Evolutionary conservation across 2,888 invertebrate genomes (phyloP).

Genomic region (Calliscelio sp.): DNA sequence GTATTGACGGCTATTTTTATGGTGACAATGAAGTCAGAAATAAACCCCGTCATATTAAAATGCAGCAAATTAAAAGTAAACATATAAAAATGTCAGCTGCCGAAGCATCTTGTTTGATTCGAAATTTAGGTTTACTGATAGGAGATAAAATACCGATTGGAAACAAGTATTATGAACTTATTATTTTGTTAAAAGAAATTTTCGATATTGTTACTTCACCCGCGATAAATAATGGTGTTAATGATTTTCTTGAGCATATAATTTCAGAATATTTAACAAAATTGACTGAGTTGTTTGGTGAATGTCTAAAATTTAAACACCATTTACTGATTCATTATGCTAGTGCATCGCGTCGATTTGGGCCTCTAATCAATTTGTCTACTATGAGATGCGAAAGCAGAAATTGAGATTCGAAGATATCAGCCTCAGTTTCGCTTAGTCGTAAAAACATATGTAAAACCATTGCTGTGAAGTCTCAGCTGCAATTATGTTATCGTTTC

Average conservation of each 20-base stretch:
- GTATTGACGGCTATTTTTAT: background rate
- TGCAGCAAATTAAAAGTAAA: constrained; percentile 39
- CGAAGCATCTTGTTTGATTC: constrained; percentile 38
- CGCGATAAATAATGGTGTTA: constrained; percentile 31
- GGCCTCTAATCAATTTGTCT: constrained; percentile 59
- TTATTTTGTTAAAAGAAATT: constrained; percentile 36
- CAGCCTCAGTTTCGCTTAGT: background rate
- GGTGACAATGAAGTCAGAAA: constrained; percentile 14
- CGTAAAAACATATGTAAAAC: constrained; percentile 40
- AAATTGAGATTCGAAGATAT: constrained; percentile 54
- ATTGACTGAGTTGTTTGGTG: constrained; percentile 40
- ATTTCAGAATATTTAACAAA: constrained; percentile 50
- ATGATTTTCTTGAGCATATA: constrained; percentile 45
- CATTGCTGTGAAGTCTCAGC: constrained; percentile 16
- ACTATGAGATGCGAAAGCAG: constrained; percentile 68
- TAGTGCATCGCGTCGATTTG: constrained; percentile 56
- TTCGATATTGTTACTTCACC: constrained; percentile 41
- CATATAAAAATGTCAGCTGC: constrained; percentile 50
- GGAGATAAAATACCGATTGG: constrained; percentile 28
- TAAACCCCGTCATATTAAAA: constrained; percentile 29
- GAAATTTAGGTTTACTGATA: constrained; percentile 39
- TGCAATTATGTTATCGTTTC: constrained; percentile 20
- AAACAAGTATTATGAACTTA: constrained; percentile 30
- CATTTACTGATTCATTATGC: constrained; percentile 54
- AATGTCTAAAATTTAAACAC: constrained; percentile 63